Percentiles rank a stretch among this genome's conserved stretches.
These are phyloP conservation scores for Lydus trimaculatus DNA, from an alignment of 2,888 invertebrate species.

Conservation along the genomic window DNA sequence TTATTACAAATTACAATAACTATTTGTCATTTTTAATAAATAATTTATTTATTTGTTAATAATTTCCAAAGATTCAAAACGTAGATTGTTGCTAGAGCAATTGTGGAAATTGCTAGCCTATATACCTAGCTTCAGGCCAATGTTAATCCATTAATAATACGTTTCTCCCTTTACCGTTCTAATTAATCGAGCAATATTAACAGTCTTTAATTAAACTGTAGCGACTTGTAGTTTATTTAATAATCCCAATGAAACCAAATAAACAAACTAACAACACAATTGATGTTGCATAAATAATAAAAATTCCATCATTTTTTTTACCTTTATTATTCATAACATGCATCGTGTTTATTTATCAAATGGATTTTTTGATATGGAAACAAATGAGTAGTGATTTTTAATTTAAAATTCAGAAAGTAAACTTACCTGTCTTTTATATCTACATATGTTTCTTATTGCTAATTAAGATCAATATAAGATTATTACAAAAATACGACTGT, in stretches of 20 bases:
- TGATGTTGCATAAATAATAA: not conserved
- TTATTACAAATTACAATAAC: conserved; percentile 5
- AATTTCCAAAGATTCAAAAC: too few species aligned
- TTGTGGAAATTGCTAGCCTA: too few species aligned
- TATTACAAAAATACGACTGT: conserved; percentile 26
- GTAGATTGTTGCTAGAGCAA: too few species aligned
- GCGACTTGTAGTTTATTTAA: not conserved
- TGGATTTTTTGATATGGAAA: conserved; percentile 12
- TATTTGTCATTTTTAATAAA: conserved; percentile 24
- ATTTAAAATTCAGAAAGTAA: conserved; percentile 22
- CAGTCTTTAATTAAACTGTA: not conserved
- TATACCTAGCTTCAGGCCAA: conserved; percentile 17
- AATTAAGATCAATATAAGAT: conserved; percentile 43
- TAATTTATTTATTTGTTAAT: not conserved
- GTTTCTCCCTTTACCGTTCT: conserved; percentile 10
- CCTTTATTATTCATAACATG: conserved; percentile 10
- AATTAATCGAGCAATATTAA: not conserved
- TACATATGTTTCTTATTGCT: conserved; percentile 37
- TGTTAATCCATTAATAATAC: conserved; percentile 20
- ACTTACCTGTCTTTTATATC: conserved; percentile 20
- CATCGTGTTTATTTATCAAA: conserved; percentile 2
- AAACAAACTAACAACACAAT: not conserved
- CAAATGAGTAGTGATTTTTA: conserved; percentile 4
- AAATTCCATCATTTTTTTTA: conserved; percentile 1
- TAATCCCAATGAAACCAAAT: not conserved